Evolutionary conservation across 2,113 vertebrate species (phyloP).

Genomic region (Pachypanchax playfairii): DNA sequence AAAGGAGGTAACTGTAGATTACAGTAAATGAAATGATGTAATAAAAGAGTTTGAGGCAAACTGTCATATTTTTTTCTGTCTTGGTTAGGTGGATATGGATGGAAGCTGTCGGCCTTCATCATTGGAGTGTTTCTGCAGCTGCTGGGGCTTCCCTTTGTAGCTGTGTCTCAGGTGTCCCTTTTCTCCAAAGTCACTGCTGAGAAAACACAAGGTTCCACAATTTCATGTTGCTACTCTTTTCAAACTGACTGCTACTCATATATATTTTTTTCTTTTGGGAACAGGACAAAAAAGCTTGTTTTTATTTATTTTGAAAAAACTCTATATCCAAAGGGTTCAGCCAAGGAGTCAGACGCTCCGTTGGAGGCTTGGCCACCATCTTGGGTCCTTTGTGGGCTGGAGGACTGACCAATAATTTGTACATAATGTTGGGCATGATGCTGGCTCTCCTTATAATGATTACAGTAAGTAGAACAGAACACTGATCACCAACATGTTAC

Average conservation of each 20-base stretch:
- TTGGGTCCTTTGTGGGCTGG: constrained; percentile 86
- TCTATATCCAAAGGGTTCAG: constrained; percentile 78
- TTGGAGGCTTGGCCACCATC: constrained; percentile 85
- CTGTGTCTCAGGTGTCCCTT: constrained; percentile 86
- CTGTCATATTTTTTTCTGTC: neutral
- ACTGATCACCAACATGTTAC: neutral
- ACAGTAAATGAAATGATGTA: no score
- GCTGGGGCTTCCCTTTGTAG: constrained; percentile 85
- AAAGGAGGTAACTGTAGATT: no score
- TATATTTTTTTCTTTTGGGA: no score
- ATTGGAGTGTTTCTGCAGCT: constrained; percentile 86
- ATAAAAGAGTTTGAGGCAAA: no score
- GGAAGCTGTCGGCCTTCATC: constrained; percentile 79
- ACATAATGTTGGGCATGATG: constrained; percentile 85
- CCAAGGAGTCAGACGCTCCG: constrained; percentile 83
- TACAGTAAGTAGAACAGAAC: constrained; percentile 70
- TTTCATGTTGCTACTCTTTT: neutral
- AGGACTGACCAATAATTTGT: constrained; percentile 80
- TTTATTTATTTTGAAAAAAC: neutral
- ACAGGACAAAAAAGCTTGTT: neutral
- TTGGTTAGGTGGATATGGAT: constrained; percentile 71
- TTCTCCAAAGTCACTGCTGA: constrained; percentile 87
- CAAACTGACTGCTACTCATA: no score
- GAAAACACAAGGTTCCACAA: constrained; percentile 82
- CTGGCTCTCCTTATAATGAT: constrained; percentile 81